These are phyloP conservation scores for Andinoacara biseriatus DNA, from an alignment of 2,113 vertebrate genomes.

Conservation along the genomic window DNA sequence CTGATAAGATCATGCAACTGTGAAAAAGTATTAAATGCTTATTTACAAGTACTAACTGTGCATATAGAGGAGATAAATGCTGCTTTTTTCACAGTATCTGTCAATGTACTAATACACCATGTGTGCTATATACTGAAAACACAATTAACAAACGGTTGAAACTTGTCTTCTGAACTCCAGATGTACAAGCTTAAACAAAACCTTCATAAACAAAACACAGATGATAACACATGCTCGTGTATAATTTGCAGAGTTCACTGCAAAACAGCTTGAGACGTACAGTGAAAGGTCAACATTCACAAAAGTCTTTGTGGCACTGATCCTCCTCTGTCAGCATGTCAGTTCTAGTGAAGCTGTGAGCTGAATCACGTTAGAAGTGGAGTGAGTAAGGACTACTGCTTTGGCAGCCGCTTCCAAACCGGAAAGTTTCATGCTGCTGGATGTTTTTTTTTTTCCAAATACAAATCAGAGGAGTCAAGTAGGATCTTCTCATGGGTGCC, in stretches of 20 bases:
- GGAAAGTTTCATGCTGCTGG: constrained; percentile 61
- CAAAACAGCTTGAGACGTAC: constrained; percentile 55
- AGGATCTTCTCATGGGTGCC: constrained; percentile 43
- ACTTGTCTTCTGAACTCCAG: background rate
- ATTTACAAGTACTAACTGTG: background rate
- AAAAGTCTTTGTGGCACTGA: constrained; percentile 46
- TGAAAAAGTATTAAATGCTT: background rate
- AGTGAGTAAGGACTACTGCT: constrained; percentile 40
- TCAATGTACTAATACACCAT: background rate
- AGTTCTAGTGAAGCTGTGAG: constrained; percentile 49
- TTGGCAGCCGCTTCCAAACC: constrained; percentile 53
- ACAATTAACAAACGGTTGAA: background rate
- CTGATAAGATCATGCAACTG: background rate
- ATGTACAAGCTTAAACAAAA: background rate
- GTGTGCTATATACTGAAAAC: background rate
- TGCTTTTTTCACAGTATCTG: background rate
- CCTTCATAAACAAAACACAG: background rate
- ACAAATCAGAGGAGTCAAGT: constrained; percentile 47
- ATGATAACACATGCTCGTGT: background rate
- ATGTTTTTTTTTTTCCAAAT: background rate
- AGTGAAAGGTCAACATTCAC: constrained; percentile 48
- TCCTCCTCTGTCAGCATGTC: constrained; percentile 54
- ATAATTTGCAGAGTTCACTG: constrained; percentile 3
- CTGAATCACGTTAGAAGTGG: constrained; percentile 59
- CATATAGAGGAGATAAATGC: background rate